Percentiles rank a stretch among this genome's conserved stretches.
Conservation (phyloP, 2,797 vertebrate genomes). For the Characodon lateralis region DNA sequence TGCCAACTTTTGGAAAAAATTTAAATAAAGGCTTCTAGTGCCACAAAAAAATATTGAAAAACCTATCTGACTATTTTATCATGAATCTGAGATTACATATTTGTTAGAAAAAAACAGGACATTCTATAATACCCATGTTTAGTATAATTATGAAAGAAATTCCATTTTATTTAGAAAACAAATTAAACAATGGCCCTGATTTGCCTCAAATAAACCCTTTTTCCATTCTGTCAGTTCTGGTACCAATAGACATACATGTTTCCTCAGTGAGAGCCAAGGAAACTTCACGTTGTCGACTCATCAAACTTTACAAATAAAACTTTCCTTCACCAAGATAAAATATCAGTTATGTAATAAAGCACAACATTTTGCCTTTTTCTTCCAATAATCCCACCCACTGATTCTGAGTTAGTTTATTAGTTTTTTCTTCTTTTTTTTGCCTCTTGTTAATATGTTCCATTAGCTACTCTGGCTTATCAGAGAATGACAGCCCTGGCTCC, state of each 20-base stretch:
- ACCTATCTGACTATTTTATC: not conserved
- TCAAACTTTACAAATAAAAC: conserved; percentile 32
- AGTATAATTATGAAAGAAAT: not conserved
- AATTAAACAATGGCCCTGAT: conserved; percentile 10
- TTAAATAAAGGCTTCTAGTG: too few relatives aligned
- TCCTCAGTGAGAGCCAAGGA: conserved; percentile 42
- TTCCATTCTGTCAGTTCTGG: conserved; percentile 19
- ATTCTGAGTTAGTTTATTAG: conserved; percentile 48
- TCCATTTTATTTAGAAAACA: conserved; percentile 12
- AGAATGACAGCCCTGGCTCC: conserved; percentile 37
- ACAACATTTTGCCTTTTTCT: conserved; percentile 36
- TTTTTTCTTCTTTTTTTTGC: conserved; percentile 3
- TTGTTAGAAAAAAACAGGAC: not conserved
- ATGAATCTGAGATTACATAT: not conserved
- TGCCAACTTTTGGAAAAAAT: too few relatives aligned
- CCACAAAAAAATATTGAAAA: too few relatives aligned
- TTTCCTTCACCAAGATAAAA: conserved; percentile 31
- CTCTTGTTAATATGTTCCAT: conserved; percentile 30
- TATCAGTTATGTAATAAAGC: conserved; percentile 49
- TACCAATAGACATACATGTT: conserved; percentile 27
- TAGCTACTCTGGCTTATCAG: conserved; percentile 27
- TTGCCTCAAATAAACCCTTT: conserved; percentile 8
- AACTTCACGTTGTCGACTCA: conserved; percentile 42
- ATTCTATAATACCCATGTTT: not conserved
- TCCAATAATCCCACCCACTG: conserved; percentile 22